Percentiles rank a stretch among this genome's conserved stretches.
These are phyloP conservation scores for Tipula vernalis DNA, from an alignment of 2,888 invertebrate species.

Conservation along the genomic window DNA sequence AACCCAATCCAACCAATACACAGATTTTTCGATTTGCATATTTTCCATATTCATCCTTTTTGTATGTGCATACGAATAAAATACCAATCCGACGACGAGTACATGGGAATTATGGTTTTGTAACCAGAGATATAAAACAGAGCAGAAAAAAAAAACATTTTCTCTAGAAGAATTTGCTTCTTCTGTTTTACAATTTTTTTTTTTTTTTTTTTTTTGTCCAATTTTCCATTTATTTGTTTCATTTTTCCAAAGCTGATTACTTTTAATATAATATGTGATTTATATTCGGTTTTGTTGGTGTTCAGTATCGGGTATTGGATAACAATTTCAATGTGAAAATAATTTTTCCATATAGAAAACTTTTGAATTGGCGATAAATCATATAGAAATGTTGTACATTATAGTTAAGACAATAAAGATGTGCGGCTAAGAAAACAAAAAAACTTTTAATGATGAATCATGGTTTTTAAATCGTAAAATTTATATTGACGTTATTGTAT, in stretches of 20 bases:
- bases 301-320: background rate
- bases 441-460: background rate
- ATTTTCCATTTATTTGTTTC: background rate
- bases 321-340: background rate
- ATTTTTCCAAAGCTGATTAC: background rate
- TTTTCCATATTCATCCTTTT: background rate
- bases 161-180: background rate
- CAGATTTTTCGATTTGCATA: background rate
- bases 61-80: background rate
- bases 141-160: background rate
- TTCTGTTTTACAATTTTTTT: background rate
- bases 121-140: background rate
- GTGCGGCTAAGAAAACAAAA: background rate
- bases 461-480: background rate
- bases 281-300: background rate
- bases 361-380: background rate
- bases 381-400: background rate
- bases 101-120: background rate
- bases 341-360: background rate
- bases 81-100: background rate
- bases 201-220: background rate
- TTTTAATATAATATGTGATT: background rate
- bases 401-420: background rate
- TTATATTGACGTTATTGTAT: background rate
- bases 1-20: background rate